Percentiles rank a stretch among this genome's conserved stretches.
These are phyloP conservation scores for Sphyrna mokarran DNA, from an alignment of 2,113 vertebrate genomes.

Conservation along the genomic window DNA sequence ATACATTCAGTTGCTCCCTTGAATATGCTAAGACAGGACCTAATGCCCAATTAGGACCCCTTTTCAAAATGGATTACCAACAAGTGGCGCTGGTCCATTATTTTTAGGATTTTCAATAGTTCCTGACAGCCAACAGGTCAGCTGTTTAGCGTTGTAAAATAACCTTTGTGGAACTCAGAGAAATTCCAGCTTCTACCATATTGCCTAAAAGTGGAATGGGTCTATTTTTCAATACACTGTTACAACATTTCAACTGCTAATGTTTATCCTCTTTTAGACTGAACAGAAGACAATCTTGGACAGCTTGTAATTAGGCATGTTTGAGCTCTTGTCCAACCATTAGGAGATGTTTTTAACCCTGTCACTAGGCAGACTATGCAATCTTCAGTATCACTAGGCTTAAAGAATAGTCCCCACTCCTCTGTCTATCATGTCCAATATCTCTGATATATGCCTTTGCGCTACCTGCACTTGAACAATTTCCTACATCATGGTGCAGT, in stretches of 20 bases:
- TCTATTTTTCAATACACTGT: background rate
- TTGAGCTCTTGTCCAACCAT: background rate
- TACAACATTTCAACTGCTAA: background rate
- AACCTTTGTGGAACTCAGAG: background rate
- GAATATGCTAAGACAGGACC: background rate
- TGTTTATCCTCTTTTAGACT: background rate
- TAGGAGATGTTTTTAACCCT: background rate
- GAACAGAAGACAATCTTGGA: background rate
- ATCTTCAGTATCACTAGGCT: no score
- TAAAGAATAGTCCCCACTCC: background rate
- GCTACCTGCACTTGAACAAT: background rate
- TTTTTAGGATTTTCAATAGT: background rate
- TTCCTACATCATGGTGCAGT: background rate
- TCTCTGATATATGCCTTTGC: background rate
- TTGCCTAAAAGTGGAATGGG: no score
- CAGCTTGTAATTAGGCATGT: background rate
- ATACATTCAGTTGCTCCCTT: background rate
- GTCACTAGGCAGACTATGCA: no score
- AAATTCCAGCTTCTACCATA: background rate
- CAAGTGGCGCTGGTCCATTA: background rate
- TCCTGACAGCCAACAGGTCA: background rate
- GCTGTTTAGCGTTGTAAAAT: background rate
- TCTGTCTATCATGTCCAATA: background rate
- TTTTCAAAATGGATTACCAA: background rate
- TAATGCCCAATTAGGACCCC: background rate